A percentile compares a stretch with the other conserved stretches of the same genome.
These are phyloP conservation scores for Cyanistes caeruleus DNA, from an alignment of 2,113 vertebrate genomes.

Conservation along the genomic window DNA sequence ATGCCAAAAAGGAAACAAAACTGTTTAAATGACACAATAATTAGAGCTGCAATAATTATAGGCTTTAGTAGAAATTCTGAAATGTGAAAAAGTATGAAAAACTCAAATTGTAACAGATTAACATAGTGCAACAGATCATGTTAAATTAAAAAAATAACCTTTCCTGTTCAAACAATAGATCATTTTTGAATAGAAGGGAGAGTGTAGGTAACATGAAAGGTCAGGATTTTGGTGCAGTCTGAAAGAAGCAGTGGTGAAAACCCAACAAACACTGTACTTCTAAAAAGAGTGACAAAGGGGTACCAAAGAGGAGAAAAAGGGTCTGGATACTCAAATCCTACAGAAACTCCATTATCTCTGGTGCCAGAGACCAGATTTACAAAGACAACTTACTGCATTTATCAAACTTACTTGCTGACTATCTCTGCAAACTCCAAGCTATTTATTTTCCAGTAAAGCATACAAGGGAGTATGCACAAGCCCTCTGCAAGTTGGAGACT, in stretches of 20 bases:
- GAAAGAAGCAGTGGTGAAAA: neutral
- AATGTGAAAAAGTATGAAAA: conserved; percentile 11
- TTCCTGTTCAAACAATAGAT: neutral
- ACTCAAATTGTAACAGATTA: neutral
- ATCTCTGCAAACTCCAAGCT: neutral
- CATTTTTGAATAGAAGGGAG: neutral
- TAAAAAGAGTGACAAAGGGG: neutral
- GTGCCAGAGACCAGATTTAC: neutral
- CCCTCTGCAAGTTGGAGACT: neutral
- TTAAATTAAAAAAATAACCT: conserved; percentile 34
- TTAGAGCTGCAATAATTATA: conserved; percentile 10
- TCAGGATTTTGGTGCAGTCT: neutral
- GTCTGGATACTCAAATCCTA: neutral
- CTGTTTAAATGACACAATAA: conserved; percentile 48
- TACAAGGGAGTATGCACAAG: neutral
- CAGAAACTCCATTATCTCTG: neutral
- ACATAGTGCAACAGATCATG: neutral
- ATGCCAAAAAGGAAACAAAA: conserved; percentile 26
- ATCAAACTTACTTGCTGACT: neutral
- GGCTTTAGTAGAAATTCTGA: conserved; percentile 18
- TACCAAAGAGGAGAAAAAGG: neutral
- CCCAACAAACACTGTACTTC: neutral
- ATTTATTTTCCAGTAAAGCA: neutral
- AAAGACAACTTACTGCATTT: neutral
- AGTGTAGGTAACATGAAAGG: neutral